Evolutionary conservation across 2,797 vertebrate species (phyloP).

Genomic region (Cossypha dichroa): DNA sequence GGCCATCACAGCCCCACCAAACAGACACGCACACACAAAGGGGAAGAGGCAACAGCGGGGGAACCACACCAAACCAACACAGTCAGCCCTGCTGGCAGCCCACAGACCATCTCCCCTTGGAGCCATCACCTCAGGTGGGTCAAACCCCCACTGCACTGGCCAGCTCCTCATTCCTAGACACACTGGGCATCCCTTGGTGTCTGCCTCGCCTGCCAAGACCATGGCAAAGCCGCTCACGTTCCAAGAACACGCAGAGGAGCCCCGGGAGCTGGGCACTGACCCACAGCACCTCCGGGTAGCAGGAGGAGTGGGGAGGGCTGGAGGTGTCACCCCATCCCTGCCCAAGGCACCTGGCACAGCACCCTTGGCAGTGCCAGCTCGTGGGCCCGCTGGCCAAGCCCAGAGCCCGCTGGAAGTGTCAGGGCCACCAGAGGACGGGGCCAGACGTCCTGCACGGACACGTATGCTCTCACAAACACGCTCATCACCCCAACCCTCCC

Average conservation of each 20-base stretch:
- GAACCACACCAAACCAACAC: rapidly evolving
- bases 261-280: rapidly evolving
- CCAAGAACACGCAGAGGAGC: rapidly evolving
- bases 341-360: rapidly evolving
- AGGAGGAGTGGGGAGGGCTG: not conserved
- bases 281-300: not conserved
- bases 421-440: not conserved
- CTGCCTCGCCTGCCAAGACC: not conserved
- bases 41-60: not conserved
- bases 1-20: rapidly evolving
- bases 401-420: not conserved
- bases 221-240: not conserved
- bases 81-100: rapidly evolving
- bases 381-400: not conserved
- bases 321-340: not conserved
- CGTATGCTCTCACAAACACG: conserved; percentile 17
- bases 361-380: rapidly evolving
- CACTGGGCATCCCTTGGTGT: not conserved
- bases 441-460: not conserved
- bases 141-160: rapidly evolving
- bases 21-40: rapidly evolving
- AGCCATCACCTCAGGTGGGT: rapidly evolving
- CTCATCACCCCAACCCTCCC: conserved; percentile 23
- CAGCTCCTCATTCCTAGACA: rapidly evolving
- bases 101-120: rapidly evolving